Conservation (phyloP, 2,888 invertebrate species). For the Drosophila gaucha region DNA sequence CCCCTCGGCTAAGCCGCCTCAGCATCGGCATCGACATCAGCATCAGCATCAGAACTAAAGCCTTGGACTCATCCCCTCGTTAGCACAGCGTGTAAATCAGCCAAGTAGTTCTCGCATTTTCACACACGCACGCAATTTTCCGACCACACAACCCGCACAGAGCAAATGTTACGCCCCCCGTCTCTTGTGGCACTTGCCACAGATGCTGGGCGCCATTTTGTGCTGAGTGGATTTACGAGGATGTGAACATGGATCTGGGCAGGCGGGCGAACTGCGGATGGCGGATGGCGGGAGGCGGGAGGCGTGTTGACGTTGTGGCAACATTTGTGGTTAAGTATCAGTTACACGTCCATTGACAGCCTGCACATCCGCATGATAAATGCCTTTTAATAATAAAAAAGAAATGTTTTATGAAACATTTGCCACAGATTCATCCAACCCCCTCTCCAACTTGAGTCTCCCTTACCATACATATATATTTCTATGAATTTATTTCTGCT, state of each 20-base stretch:
- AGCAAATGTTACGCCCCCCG: slow-evolving; percentile 53
- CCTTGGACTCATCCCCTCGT: slow-evolving; percentile 74
- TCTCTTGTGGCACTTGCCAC: slow-evolving; percentile 56
- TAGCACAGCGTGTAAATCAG: slow-evolving; percentile 76
- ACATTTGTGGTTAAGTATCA: slow-evolving; percentile 77
- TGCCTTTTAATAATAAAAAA: slow-evolving; percentile 75
- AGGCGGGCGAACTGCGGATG: neutral
- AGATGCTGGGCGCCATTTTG: slow-evolving; percentile 74
- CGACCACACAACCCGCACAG: slow-evolving; percentile 35
- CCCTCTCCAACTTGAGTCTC: neutral
- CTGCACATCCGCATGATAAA: slow-evolving; percentile 66
- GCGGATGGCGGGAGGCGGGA: neutral
- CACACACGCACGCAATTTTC: slow-evolving; percentile 60
- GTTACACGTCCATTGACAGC: slow-evolving; percentile 67
- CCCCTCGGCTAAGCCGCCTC: slow-evolving; percentile 38
- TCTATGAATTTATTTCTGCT: neutral
- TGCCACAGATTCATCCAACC: slow-evolving; percentile 7
- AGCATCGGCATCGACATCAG: neutral
- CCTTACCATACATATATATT: neutral
- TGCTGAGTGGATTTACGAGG: slow-evolving; percentile 70
- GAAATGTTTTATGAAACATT: slow-evolving; percentile 43
- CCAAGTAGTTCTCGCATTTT: slow-evolving; percentile 56
- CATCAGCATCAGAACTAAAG: neutral
- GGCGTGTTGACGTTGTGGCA: slow-evolving; percentile 56
- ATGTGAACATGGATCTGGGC: slow-evolving; percentile 21